Conservation (phyloP, 2,113 vertebrate species). For the Geococcyx californianus region DNA sequence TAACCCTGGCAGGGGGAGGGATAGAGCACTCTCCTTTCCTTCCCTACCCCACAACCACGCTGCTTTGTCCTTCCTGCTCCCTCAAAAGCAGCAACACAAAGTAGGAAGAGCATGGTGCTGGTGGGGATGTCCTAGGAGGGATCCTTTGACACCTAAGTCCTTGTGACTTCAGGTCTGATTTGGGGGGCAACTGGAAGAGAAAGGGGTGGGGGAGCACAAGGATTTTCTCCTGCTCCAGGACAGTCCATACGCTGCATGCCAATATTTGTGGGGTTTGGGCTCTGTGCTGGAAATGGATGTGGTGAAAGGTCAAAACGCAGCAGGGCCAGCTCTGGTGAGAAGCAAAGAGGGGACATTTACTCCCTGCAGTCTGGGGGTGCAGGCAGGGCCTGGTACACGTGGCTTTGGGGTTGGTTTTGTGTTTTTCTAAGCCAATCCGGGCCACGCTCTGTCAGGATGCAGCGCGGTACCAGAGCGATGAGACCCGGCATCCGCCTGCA, state of each 20-base stretch:
- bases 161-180: not conserved
- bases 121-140: not conserved
- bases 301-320: not conserved
- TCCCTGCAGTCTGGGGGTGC: not conserved
- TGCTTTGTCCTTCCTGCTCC: not conserved
- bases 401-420: not conserved
- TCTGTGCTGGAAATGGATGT: not conserved
- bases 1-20: not conserved
- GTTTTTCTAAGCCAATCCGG: too few species aligned
- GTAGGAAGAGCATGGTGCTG: not conserved
- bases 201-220: not conserved
- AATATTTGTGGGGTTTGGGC: not conserved
- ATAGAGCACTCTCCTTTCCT: not conserved
- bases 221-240: accelerated
- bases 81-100: accelerated
- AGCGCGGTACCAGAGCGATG: not conserved
- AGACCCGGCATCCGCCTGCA: not conserved
- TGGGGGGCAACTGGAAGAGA: not conserved
- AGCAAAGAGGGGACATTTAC: not conserved
- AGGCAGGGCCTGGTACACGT: accelerated
- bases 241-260: accelerated
- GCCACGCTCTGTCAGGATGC: accelerated
- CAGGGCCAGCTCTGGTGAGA: not conserved
- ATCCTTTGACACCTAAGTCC: not conserved
- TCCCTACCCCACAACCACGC: not conserved